These are phyloP conservation scores for Lethrus apterus DNA, from an alignment of 1,140 invertebrate genomes.

Conservation along the genomic window DNA sequence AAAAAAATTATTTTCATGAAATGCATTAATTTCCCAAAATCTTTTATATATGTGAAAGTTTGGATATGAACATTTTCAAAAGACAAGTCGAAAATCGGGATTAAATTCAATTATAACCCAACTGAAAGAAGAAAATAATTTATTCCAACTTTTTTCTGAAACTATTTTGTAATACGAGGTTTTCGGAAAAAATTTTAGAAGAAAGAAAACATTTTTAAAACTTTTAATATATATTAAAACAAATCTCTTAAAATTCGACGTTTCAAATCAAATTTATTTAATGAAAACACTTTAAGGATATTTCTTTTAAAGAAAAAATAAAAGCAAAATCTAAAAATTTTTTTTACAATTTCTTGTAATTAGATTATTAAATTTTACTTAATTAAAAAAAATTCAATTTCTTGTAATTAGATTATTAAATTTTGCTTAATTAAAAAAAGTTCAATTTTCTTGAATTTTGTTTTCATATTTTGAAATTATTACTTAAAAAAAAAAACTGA, in stretches of 20 bases:
- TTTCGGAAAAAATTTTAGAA: too few species aligned
- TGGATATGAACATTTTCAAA: background rate
- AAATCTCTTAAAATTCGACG: too few species aligned
- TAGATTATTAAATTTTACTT: background rate
- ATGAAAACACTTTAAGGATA: too few species aligned
- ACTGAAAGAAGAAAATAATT: conserved; percentile 1
- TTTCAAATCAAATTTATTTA: too few species aligned
- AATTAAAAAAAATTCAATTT: background rate
- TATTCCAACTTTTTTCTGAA: too few species aligned
- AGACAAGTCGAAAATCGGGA: background rate
- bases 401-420: background rate
- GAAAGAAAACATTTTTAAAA: too few species aligned
- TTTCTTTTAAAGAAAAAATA: too few species aligned
- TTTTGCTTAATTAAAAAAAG: conserved; percentile 1
- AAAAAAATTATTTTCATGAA: too few species aligned
- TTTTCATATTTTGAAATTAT: background rate
- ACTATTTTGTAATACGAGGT: too few species aligned
- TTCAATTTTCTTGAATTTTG: background rate
- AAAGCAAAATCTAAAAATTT: background rate
- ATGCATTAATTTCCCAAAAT: background rate
- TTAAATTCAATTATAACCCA: background rate
- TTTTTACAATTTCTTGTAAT: conserved; percentile 1
- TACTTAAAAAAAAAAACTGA: too few species aligned
- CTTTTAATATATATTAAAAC: too few species aligned
- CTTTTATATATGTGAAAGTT: background rate